Conservation (phyloP, 2,797 vertebrate genomes). For the Petrocephalus sullivani region DNA sequence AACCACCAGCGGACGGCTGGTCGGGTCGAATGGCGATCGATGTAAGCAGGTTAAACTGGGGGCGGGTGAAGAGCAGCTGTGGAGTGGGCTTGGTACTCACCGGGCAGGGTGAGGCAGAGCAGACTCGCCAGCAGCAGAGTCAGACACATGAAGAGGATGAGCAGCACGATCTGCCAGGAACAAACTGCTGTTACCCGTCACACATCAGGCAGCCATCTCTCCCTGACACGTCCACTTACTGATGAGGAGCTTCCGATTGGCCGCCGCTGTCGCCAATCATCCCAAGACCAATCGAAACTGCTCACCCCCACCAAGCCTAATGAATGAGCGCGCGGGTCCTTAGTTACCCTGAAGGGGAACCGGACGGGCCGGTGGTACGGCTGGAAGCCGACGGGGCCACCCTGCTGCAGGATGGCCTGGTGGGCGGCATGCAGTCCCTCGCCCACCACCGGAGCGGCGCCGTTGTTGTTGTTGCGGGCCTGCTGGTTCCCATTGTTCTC, state of each 20-base stretch:
- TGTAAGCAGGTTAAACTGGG: not conserved
- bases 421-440: constrained; percentile 96
- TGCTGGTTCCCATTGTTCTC: constrained; percentile 87
- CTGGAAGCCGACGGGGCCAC: constrained; percentile 95
- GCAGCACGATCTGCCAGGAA: constrained; percentile 65
- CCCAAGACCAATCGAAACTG: not conserved
- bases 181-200: not conserved
- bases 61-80: not conserved
- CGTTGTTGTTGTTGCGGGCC: constrained; percentile 73
- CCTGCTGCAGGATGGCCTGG: constrained; percentile 97
- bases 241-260: not conserved
- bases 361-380: constrained; percentile 89
- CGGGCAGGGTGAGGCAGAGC: constrained; percentile 86
- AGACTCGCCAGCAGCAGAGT: constrained; percentile 86
- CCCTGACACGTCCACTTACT: not conserved
- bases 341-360: constrained; percentile 85
- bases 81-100: constrained; percentile 46
- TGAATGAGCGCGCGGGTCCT: not conserved
- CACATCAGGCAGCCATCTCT: not conserved
- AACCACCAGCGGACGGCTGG: not conserved
- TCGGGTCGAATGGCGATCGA: not conserved
- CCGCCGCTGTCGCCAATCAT: not conserved
- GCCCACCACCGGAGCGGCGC: constrained; percentile 82
- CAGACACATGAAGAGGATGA: constrained; percentile 90
- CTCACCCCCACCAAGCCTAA: not conserved